Conservation (phyloP, 2,113 vertebrate species). For the Dipodomys stephensi region DNA sequence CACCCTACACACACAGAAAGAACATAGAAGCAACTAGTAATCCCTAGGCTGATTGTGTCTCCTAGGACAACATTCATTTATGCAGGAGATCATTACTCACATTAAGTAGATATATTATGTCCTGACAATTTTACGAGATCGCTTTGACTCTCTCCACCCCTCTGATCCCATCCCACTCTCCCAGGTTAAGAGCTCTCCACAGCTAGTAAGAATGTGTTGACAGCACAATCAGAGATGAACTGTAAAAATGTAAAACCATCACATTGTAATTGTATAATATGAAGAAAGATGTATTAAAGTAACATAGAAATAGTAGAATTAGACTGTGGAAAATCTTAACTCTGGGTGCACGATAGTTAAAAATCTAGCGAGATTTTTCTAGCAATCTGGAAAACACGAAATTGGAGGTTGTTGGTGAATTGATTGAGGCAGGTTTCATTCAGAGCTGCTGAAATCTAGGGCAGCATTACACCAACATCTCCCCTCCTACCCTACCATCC, state of each 20-base stretch:
- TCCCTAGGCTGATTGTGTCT: background rate
- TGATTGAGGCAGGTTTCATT: slow-evolving; percentile 31
- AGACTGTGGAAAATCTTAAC: background rate
- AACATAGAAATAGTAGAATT: background rate
- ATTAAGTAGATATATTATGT: background rate
- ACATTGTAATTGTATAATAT: background rate
- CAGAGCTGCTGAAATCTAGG: slow-evolving; percentile 33
- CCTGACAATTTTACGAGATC: background rate
- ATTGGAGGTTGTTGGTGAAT: background rate
- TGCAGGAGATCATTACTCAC: background rate
- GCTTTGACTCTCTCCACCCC: background rate
- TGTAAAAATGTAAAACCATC: slow-evolving; percentile 24
- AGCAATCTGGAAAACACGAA: slow-evolving; percentile 41
- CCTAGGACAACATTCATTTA: background rate
- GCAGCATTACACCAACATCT: background rate
- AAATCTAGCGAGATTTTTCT: background rate
- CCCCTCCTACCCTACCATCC: slow-evolving; percentile 11
- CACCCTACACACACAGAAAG: background rate
- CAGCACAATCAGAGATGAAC: background rate
- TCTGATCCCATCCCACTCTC: background rate
- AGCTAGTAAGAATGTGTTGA: background rate
- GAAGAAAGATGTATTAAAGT: background rate
- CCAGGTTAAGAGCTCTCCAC: slow-evolving; percentile 28
- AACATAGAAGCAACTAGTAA: background rate
- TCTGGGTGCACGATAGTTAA: background rate